These are phyloP conservation scores for Phalanger gymnotis DNA, from an alignment of 2,797 vertebrate species.

Conservation along the genomic window DNA sequence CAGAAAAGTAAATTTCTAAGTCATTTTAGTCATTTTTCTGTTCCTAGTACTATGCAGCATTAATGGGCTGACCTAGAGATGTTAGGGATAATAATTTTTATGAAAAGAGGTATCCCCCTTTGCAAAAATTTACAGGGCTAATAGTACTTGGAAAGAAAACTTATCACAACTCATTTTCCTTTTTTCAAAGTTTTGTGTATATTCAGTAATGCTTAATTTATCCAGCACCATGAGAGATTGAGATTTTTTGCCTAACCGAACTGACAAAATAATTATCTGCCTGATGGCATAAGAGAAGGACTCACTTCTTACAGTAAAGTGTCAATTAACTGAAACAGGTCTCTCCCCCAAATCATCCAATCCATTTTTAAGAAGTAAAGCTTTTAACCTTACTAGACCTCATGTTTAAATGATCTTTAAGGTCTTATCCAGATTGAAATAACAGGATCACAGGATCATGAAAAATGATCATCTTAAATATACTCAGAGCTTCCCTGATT, in stretches of 20 bases:
- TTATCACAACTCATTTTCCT: not conserved
- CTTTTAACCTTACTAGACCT: not conserved
- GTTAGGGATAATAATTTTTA: conserved; percentile 8
- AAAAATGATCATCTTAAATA: not conserved
- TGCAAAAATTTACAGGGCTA: conserved; percentile 38
- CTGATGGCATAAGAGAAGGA: conserved; percentile 11
- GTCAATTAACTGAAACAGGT: conserved; percentile 22
- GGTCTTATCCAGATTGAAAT: not conserved
- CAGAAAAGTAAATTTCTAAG: not conserved
- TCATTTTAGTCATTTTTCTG: not conserved
- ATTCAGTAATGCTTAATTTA: conserved; percentile 22
- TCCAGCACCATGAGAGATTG: not conserved
- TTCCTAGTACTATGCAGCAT: conserved; percentile 38
- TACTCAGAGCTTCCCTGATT: not conserved
- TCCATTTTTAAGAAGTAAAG: conserved; percentile 27
- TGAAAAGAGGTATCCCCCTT: not conserved
- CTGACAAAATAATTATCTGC: not conserved
- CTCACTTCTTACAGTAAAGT: conserved; percentile 33
- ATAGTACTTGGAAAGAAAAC: not conserved
- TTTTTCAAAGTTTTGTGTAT: conserved; percentile 4
- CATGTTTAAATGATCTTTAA: not conserved
- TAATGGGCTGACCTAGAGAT: not conserved
- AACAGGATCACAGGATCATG: not conserved
- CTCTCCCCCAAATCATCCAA: not conserved
- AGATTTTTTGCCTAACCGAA: not conserved